These are phyloP conservation scores for Fregetta grallaria DNA, from an alignment of 2,113 vertebrate species.

Conservation along the genomic window DNA sequence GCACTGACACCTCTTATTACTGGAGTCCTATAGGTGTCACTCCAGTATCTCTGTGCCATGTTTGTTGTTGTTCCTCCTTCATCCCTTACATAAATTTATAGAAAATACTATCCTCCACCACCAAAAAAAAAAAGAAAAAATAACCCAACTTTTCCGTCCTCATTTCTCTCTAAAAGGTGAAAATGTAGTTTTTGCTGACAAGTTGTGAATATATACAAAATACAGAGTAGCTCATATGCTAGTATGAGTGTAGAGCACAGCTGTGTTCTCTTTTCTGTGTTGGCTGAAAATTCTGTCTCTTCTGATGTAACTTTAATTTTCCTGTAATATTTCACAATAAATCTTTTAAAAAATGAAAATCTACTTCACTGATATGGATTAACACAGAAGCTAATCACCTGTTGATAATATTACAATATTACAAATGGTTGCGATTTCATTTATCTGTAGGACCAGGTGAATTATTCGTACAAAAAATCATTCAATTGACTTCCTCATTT, in stretches of 20 bases:
- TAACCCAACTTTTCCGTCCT: background rate
- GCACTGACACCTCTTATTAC: background rate
- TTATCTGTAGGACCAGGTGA: background rate
- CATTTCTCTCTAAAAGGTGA: background rate
- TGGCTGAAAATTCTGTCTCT: background rate
- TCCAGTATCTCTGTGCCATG: background rate
- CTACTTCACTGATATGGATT: background rate
- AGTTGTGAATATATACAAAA: background rate
- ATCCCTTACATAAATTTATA: background rate
- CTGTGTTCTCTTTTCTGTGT: background rate
- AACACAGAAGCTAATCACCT: background rate
- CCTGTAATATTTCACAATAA: background rate
- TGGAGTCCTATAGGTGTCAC: background rate
- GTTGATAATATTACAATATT: background rate
- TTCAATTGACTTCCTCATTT: background rate
- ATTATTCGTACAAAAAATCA: background rate
- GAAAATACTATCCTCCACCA: background rate
- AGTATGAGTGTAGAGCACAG: background rate
- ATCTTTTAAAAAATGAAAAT: background rate
- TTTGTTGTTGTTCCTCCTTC: background rate
- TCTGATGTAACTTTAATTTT: background rate
- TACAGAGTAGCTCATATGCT: background rate
- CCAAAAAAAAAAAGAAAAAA: background rate
- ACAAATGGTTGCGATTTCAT: background rate
- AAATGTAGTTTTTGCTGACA: background rate